These are phyloP conservation scores for Vanessa tameamea DNA, from an alignment of 1,140 invertebrate genomes.

Conservation along the genomic window DNA sequence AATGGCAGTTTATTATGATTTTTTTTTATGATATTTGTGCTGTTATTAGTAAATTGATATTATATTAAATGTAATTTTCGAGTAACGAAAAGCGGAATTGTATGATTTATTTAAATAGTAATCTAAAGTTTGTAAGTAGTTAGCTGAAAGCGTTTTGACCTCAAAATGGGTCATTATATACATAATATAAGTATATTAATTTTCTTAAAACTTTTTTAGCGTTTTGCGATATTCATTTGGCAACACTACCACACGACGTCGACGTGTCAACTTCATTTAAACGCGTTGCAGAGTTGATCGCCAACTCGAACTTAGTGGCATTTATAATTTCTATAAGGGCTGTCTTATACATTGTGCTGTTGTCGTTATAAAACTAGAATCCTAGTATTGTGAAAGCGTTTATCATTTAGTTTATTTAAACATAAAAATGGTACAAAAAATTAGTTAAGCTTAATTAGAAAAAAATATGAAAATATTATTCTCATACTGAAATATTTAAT, in stretches of 20 bases:
- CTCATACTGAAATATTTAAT: conserved; percentile 28
- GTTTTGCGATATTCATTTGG: background rate
- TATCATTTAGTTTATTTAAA: background rate
- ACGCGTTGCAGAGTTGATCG: conserved; percentile 55
- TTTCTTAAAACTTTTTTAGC: too few relatives aligned
- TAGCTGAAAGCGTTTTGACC: too few relatives aligned
- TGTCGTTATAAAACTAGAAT: background rate
- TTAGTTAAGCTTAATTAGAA: conserved; percentile 7
- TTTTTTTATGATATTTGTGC: too few relatives aligned
- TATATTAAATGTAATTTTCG: too few relatives aligned
- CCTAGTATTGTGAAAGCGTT: background rate
- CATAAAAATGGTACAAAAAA: conserved; percentile 15
- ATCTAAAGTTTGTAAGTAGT: too few relatives aligned
- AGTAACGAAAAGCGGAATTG: too few relatives aligned
- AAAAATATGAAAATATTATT: conserved; percentile 10
- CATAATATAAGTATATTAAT: too few relatives aligned
- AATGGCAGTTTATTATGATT: too few relatives aligned
- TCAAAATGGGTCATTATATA: too few relatives aligned
- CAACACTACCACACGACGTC: conserved; percentile 19
- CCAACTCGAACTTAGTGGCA: conserved; percentile 30
- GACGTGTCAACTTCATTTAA: conserved; percentile 65
- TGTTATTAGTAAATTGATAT: too few relatives aligned
- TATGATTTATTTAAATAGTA: too few relatives aligned
- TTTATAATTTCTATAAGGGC: conserved; percentile 7
- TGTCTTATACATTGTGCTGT: background rate